Evolutionary conservation across 2,113 vertebrate species (phyloP).

Genomic region (Lagopus leucura): DNA sequence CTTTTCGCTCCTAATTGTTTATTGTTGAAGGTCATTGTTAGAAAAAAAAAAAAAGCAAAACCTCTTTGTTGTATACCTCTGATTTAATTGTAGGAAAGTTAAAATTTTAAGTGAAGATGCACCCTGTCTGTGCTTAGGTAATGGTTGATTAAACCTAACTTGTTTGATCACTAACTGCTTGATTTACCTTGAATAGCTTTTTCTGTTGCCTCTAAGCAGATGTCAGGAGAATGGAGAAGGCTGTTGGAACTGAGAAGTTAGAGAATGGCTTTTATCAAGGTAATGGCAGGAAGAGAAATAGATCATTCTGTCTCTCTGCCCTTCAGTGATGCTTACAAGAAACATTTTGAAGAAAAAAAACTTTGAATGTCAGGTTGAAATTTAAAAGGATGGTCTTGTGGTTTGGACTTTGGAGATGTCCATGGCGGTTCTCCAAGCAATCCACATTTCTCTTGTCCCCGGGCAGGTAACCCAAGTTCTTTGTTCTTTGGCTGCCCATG

Average conservation of each 20-base stretch:
- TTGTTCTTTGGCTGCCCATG: background rate
- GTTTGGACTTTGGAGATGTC: background rate
- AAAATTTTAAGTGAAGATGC: background rate
- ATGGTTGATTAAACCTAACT: background rate
- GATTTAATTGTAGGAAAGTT: background rate
- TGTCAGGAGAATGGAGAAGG: background rate
- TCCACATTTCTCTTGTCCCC: background rate
- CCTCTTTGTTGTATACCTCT: background rate
- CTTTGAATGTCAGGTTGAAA: background rate
- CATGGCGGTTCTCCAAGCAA: background rate
- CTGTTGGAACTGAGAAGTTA: background rate
- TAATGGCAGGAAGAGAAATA: background rate
- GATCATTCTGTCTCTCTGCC: background rate
- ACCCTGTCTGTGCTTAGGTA: background rate
- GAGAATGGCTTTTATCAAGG: background rate
- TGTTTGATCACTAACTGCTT: background rate
- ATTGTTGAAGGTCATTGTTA: background rate
- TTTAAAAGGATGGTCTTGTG: background rate
- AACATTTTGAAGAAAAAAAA: background rate
- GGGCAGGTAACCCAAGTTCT: background rate
- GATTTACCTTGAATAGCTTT: background rate
- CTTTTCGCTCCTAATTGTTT: background rate
- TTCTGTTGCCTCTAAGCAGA: background rate
- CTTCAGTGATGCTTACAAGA: background rate
- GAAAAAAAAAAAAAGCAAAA: background rate